Percentiles rank a stretch among this genome's conserved stretches.
Conservation (phyloP, 2,113 vertebrate species). For the Athene noctua region DNA sequence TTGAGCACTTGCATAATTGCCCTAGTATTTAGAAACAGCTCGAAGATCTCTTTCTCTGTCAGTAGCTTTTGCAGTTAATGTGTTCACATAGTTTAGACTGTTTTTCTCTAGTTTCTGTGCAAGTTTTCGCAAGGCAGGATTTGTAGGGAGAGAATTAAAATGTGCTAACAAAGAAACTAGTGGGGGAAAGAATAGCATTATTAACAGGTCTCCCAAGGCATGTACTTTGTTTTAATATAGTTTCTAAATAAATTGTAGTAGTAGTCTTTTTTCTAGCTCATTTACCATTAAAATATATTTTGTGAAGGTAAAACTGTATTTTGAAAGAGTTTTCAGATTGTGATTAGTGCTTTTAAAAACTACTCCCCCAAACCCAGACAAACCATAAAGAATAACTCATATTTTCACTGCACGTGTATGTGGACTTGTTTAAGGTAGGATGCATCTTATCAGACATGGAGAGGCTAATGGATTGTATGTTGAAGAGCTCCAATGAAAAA, state of each 20-base stretch:
- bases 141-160: not conserved
- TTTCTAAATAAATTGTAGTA: not conserved
- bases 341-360: not conserved
- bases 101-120: not conserved
- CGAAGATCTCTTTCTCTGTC: not conserved
- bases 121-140: not conserved
- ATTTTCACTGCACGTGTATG: not conserved
- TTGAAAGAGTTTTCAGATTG: not conserved
- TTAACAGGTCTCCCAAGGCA: not conserved
- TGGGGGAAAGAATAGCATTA: not conserved
- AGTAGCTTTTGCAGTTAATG: not conserved
- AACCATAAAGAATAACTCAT: not conserved
- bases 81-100: not conserved
- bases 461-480: not conserved
- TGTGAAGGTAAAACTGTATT: not conserved
- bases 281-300: not conserved
- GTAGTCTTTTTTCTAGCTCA: not conserved
- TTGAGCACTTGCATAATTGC: not conserved
- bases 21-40: not conserved
- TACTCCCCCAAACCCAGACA: not conserved
- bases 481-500: not conserved
- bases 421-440: not conserved
- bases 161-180: not conserved
- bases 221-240: not conserved
- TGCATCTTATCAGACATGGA: not conserved